Evolutionary conservation across 35 echinoderm and acorn worm genomes (phyloP).

Genomic region (Amphiura filiformis): DNA sequence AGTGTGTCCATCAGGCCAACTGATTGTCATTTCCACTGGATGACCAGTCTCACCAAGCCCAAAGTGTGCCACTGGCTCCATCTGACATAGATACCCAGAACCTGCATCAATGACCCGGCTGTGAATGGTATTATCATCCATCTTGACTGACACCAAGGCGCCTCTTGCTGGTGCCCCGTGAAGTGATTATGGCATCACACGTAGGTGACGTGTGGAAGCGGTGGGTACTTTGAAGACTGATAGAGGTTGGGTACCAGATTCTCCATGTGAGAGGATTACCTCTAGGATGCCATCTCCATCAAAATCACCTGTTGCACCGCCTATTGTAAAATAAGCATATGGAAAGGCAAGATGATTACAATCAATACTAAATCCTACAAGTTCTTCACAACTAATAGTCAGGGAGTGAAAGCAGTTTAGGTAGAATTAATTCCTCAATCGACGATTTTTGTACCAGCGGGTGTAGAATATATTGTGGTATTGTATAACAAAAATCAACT

Average conservation of each 20-base stretch:
- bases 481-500: too few species aligned
- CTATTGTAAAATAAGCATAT: constrained; percentile 11
- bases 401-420: too few species aligned
- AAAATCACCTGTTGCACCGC: constrained; percentile 37
- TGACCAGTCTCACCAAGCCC: neutral
- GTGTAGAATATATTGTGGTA: too few species aligned
- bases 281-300: constrained; percentile 29
- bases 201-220: neutral
- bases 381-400: too few species aligned
- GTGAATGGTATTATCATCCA: neutral
- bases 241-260: neutral
- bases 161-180: constrained; percentile 31
- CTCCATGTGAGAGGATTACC: constrained; percentile 35
- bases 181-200: constrained; percentile 31
- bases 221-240: neutral
- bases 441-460: too few species aligned
- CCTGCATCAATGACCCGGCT: constrained; percentile 38
- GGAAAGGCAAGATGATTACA: too few species aligned
- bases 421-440: too few species aligned
- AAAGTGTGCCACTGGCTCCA: constrained; percentile 50
- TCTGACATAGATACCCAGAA: constrained; percentile 42
- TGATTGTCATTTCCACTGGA: neutral
- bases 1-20: constrained; percentile 15
- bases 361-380: too few species aligned
- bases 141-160: constrained; percentile 13